Evolutionary conservation across 1,140 invertebrate genomes (phyloP).

Genomic region (Caenorhabditis briggsae): DNA sequence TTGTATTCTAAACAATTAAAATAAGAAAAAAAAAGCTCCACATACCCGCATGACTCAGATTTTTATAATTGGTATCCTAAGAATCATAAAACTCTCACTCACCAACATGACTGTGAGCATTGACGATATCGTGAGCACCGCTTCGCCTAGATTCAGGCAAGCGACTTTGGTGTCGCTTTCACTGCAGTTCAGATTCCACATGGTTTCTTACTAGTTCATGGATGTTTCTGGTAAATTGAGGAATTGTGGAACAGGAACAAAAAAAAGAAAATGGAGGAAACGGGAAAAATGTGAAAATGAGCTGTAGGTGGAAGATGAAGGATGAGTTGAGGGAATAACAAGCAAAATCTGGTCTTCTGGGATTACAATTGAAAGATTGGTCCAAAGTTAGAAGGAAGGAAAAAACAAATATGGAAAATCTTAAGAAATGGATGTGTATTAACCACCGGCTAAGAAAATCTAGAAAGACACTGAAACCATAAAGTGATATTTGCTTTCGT

Average conservation of each 20-base stretch:
- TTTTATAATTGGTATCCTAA: slow-evolving; percentile 35
- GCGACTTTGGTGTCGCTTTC: slow-evolving; percentile 63
- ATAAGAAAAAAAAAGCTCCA: not conserved
- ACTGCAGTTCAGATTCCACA: slow-evolving; percentile 50
- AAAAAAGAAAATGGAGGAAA: not conserved
- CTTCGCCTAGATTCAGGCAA: slow-evolving; percentile 73
- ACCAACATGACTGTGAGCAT: slow-evolving; percentile 77
- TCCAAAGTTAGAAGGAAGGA: slow-evolving; percentile 11
- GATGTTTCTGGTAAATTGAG: slow-evolving; percentile 18
- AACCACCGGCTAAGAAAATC: not conserved
- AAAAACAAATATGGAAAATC: not conserved
- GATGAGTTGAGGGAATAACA: slow-evolving; percentile 14
- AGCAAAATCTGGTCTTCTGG: slow-evolving; percentile 8
- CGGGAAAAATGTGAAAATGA: not conserved
- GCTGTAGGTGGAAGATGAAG: slow-evolving; percentile 28
- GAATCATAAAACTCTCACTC: slow-evolving; percentile 49
- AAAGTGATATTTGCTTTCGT: not conserved
- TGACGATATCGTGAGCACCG: slow-evolving; percentile 73
- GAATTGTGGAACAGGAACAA: not conserved
- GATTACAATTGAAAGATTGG: slow-evolving; percentile 43
- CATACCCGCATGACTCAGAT: slow-evolving; percentile 1
- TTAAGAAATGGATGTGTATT: not conserved
- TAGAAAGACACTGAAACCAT: not conserved
- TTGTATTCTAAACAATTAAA: not conserved
- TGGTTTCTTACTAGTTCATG: slow-evolving; percentile 7